Conservation (phyloP, 2,113 vertebrate species). For the Ailurus styani region DNA sequence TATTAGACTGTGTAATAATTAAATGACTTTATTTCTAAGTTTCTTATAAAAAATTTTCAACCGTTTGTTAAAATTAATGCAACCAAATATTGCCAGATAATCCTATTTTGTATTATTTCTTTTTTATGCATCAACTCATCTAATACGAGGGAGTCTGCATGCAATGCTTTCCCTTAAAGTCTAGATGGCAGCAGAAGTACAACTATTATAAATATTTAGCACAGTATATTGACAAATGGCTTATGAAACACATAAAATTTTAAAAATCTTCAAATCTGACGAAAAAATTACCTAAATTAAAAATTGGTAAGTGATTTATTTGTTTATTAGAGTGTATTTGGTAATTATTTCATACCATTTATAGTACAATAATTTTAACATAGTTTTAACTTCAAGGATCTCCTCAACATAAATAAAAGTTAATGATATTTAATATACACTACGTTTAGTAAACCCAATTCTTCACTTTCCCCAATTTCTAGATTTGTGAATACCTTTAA, state of each 20-base stretch:
- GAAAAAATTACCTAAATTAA: neutral
- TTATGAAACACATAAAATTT: neutral
- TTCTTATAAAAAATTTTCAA: neutral
- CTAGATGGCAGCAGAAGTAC: constrained; percentile 84
- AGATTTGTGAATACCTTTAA: constrained; percentile 16
- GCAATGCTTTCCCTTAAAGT: constrained; percentile 48
- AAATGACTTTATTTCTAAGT: neutral
- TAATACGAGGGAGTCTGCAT: neutral
- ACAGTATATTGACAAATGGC: neutral
- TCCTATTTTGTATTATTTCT: neutral
- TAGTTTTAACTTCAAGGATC: neutral
- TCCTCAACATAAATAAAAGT: neutral
- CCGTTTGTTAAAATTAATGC: neutral
- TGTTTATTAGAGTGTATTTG: neutral
- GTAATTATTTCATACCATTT: neutral
- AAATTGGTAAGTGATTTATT: neutral
- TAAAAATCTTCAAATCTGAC: constrained; percentile 7
- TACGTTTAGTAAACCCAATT: neutral
- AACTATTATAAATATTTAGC: constrained; percentile 26
- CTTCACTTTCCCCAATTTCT: neutral
- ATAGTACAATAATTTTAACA: neutral
- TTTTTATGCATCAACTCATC: neutral
- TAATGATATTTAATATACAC: neutral
- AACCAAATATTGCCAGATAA: neutral
- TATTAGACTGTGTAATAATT: neutral